Base-by-base conservation (phyloP, 2,797 vertebrate species). In the Sardinella longiceps region DNA sequence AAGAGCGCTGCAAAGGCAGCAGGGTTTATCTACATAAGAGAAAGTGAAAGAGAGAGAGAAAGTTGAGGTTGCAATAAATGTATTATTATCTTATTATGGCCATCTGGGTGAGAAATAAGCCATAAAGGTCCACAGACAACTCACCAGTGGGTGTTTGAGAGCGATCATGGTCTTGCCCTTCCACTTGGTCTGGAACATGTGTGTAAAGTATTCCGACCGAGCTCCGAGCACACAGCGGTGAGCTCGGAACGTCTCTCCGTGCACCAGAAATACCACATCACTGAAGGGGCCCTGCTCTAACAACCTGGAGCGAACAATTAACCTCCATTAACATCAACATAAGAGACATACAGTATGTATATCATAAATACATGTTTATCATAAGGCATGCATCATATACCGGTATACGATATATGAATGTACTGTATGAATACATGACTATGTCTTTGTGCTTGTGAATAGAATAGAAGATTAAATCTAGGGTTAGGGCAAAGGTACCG, bases 181-280 rank as follows among this genome's bases (percentile, higher is more conserved):
- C 98, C 98, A 99, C 80, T 98, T 99, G 88, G 95, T 97, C 89
- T 98, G 96, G 89, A 99, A 97, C 97, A 98, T 98, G 85, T 97
- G 96, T 0, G 95, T 96, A 25, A 99, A 99, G 94, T 99, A 99
- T 85, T 97, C 93, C 0, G 97, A 99, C 51, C 97, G 97, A 0
- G 97, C 97, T 0, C 97, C 94, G 82, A 99, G 97, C 82, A 99
- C 86, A 83, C 98, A 99, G 82, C 96, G 95, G 85, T 99, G 98
- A 0, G 95, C 96, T n/a, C 90, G 93, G 88, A 99, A 98, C 6
- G 95, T 96, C 89, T 97, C 96, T 9, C 97, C 97, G 0, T 98
- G 98, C 60, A 99, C 97, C 14, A 96, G 91, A 90, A 99, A 99
- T 84, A 95, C 94, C 2, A 98, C 96, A 7, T 99, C 97, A 0